phyloP scores from a whole-genome alignment of 2,888 invertebrate species.

The Dryocosmus kuriphilus region DNA sequence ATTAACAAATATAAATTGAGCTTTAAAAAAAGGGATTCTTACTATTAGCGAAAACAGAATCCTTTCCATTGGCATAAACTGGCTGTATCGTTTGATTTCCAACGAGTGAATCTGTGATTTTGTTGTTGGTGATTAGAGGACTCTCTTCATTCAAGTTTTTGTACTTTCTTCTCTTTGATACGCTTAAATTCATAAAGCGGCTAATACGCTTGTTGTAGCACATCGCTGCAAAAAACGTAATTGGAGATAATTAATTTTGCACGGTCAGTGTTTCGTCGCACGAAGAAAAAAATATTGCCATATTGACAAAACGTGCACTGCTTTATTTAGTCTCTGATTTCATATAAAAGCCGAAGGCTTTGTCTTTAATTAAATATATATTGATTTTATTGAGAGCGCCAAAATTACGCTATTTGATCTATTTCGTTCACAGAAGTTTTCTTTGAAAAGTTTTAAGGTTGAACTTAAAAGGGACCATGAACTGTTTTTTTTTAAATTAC shows the following conservation, averaged over 20 bases:
- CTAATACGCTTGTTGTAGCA: constrained; percentile 83
- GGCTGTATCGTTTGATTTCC: constrained; percentile 39
- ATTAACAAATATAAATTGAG: not conserved
- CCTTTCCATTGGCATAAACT: constrained; percentile 55
- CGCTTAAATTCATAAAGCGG: constrained; percentile 78
- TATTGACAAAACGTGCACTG: not conserved
- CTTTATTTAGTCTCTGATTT: not conserved
- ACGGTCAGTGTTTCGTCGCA: not conserved
- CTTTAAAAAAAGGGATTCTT: constrained; percentile 31
- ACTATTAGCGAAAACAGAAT: constrained; percentile 52
- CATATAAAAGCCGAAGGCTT: not conserved
- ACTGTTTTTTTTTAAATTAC: too few relatives aligned
- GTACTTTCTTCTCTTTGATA: constrained; percentile 79
- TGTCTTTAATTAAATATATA: not conserved
- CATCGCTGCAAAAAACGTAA: constrained; percentile 81
- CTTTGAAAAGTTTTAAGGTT: too few relatives aligned
- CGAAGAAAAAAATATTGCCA: not conserved
- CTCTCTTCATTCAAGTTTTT: constrained; percentile 79
- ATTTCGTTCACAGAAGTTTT: too few relatives aligned
- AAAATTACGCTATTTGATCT: not conserved
- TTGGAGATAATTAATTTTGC: not conserved
- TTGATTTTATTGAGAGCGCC: not conserved
- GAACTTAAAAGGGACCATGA: too few relatives aligned
- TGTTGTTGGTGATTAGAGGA: constrained; percentile 69
- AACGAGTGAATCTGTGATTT: constrained; percentile 55